phyloP scores from a whole-genome alignment of 2,113 vertebrate species.

The Pao palembangensis region DNA sequence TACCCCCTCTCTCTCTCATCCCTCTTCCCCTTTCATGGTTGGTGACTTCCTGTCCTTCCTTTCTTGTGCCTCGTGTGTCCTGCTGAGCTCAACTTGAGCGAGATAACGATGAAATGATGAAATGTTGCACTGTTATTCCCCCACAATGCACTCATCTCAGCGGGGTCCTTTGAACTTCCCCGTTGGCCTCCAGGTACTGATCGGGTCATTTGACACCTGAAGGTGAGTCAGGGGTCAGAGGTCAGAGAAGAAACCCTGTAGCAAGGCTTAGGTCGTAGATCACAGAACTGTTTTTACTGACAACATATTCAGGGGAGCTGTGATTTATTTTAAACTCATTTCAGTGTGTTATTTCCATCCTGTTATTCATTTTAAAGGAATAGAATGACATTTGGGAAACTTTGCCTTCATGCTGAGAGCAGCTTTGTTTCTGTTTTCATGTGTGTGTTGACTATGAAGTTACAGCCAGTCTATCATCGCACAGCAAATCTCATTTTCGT shows the following conservation, averaged over 20 bases:
- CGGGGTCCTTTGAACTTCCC: constrained; percentile 71
- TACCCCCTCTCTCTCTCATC: constrained; percentile 19
- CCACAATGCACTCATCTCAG: constrained; percentile 73
- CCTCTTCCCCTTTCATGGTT: background rate
- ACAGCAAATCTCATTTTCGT: background rate
- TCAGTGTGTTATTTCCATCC: constrained; percentile 6
- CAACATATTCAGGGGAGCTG: constrained; percentile 2
- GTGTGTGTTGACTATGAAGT: no score
- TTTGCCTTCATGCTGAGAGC: background rate
- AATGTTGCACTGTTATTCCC: constrained; percentile 75
- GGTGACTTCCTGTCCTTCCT: constrained; percentile 42
- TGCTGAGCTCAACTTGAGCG: constrained; percentile 48
- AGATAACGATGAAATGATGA: constrained; percentile 58
- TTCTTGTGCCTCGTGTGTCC: constrained; percentile 54
- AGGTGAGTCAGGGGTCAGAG: constrained; percentile 74
- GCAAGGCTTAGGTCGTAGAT: constrained; percentile 38
- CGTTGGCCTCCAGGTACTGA: constrained; percentile 75
- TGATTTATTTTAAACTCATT: constrained; percentile 1
- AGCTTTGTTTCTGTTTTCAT: no score
- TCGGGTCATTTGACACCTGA: constrained; percentile 72
- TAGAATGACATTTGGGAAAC: constrained; percentile 13
- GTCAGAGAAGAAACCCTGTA: constrained; percentile 45
- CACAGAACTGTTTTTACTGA: constrained; percentile 11
- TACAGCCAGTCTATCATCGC: background rate
- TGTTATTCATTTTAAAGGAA: constrained; percentile 19